Conservation (phyloP, 1,140 invertebrate genomes). For the Grapholita molesta region DNA sequence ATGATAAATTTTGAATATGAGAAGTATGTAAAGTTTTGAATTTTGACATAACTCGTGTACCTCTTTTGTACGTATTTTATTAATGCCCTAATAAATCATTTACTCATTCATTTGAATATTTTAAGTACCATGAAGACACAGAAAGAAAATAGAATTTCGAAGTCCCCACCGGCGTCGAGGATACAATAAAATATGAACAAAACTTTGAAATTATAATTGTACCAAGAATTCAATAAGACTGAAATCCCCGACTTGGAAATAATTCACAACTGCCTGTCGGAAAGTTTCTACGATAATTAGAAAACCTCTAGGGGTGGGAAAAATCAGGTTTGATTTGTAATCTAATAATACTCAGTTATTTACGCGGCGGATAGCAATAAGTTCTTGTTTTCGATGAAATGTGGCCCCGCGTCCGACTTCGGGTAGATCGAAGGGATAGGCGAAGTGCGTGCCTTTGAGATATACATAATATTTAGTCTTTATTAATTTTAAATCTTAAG, state of each 20-base stretch:
- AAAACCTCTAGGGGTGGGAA: constrained; percentile 1
- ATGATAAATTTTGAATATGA: too few relatives aligned
- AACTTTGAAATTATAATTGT: neutral
- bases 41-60: too few relatives aligned
- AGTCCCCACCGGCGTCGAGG: neutral
- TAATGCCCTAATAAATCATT: too few relatives aligned
- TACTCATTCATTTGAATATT: neutral
- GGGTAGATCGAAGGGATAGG: neutral
- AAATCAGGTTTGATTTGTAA: constrained; percentile 54
- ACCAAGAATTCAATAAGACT: neutral
- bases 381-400: constrained; percentile 65
- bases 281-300: constrained; percentile 5
- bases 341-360: constrained; percentile 62
- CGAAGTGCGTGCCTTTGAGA: neutral
- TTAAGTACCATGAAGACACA: neutral
- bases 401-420: constrained; percentile 32
- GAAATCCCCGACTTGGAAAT: neutral
- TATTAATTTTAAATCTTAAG: too few relatives aligned
- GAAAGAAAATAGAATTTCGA: neutral
- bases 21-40: too few relatives aligned
- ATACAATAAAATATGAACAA: neutral
- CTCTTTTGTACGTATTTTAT: too few relatives aligned
- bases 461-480: too few relatives aligned
- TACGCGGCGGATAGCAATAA: constrained; percentile 52
- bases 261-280: neutral